Conservation (phyloP, 1,140 invertebrate species). For the Achatina immaculata region DNA sequence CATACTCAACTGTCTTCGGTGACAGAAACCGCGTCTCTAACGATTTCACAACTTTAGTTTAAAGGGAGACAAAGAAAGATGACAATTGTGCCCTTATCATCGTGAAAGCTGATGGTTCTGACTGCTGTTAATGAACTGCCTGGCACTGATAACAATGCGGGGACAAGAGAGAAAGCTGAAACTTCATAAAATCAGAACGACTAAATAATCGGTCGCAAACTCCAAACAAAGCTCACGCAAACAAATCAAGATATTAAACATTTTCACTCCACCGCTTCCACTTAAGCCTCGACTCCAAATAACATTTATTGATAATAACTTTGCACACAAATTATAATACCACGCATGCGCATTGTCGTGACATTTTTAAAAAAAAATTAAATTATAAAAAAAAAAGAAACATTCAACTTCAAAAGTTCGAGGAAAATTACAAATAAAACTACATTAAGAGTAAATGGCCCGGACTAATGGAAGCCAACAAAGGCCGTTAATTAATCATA, state of each 20-base stretch:
- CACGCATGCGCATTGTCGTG: too few species aligned
- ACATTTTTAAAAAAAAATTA: neutral
- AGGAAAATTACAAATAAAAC: neutral
- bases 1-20: too few species aligned
- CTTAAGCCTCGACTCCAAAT: neutral
- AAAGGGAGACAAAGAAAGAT: too few species aligned
- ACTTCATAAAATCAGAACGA: too few species aligned
- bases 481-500: conserved; percentile 30
- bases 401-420: neutral
- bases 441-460: neutral
- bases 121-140: too few species aligned
- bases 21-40: too few species aligned
- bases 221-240: neutral
- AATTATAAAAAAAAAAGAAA: neutral
- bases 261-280: neutral
- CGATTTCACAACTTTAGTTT: too few species aligned
- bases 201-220: too few species aligned
- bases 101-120: too few species aligned
- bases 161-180: too few species aligned
- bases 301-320: neutral
- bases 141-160: too few species aligned
- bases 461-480: conserved; percentile 22
- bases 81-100: too few species aligned
- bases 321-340: neutral
- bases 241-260: neutral